Conservation (phyloP, 2,113 vertebrate species). For the Gymnorhina tibicen region DNA sequence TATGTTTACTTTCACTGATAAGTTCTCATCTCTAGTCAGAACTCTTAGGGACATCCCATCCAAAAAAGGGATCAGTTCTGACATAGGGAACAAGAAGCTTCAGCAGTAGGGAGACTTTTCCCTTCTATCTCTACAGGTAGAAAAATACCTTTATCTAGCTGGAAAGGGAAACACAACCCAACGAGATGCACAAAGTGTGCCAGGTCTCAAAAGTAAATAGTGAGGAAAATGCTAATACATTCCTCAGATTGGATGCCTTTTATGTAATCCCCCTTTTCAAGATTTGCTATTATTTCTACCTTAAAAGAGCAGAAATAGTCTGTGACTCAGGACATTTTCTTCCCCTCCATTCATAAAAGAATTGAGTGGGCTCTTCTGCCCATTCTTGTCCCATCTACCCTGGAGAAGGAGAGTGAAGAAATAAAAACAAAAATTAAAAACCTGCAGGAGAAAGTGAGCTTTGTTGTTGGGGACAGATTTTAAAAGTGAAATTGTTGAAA, state of each 20-base stretch:
- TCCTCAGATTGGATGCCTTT: background rate
- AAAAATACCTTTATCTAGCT: background rate
- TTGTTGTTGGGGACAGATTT: background rate
- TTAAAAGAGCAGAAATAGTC: background rate
- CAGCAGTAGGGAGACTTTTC: background rate
- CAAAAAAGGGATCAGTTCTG: background rate
- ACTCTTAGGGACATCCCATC: background rate
- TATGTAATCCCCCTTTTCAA: background rate
- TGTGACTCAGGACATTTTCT: background rate
- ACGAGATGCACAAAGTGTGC: fast-evolving
- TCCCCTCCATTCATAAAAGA: background rate
- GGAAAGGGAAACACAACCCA: background rate
- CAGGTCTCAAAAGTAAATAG: background rate
- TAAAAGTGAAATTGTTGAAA: background rate
- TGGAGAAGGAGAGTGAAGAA: background rate
- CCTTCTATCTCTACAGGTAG: background rate
- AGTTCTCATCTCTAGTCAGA: background rate
- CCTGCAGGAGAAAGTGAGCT: background rate
- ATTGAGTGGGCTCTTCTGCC: background rate
- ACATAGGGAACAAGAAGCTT: background rate
- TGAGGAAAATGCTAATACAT: background rate
- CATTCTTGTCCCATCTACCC: background rate
- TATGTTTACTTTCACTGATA: background rate
- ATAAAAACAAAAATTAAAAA: background rate
- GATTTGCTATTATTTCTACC: background rate